Percentiles rank a stretch among this genome's conserved stretches.
Evolutionary conservation across 2,113 vertebrate species (phyloP).

Genomic region (Toxotes jaculatrix): DNA sequence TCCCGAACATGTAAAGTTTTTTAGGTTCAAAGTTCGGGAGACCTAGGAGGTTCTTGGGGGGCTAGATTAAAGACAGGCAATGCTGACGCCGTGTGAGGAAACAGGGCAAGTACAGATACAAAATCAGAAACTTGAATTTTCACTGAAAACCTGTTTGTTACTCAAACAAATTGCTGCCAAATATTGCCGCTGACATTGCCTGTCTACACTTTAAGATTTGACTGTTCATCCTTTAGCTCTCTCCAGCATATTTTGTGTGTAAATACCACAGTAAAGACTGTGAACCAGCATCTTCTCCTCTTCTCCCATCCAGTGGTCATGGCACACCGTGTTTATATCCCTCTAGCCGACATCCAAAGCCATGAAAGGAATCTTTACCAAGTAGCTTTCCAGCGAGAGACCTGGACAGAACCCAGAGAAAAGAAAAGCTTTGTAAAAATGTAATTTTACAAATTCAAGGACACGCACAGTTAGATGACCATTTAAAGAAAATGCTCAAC

Average conservation of each 20-base stretch:
- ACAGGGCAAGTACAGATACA: neutral
- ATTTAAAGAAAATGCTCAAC: neutral
- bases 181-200: conserved; percentile 20
- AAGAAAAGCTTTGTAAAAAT: neutral
- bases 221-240: conserved; percentile 18
- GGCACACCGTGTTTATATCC: conserved; percentile 6
- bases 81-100: neutral
- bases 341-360: neutral
- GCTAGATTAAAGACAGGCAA: neutral
- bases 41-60: neutral
- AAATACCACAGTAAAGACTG: conserved; percentile 54
- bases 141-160: conserved; percentile 3
- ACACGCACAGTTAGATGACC: neutral
- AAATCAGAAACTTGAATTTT: conserved; percentile 47
- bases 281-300: conserved; percentile 60
- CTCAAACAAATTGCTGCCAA: conserved; percentile 46
- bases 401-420: neutral
- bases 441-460: neutral
- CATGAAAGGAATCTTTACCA: conserved; percentile 50
- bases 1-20: conserved; percentile 27
- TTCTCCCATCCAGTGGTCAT: neutral
- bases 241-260: conserved; percentile 44
- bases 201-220: conserved; percentile 19
- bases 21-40: neutral
- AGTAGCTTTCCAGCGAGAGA: conserved; percentile 16